Evolutionary conservation across 2,888 invertebrate species (phyloP), one percentile per base, ranked within the genome.

Genomic region (Agonopterix alstromeriana): DNA sequence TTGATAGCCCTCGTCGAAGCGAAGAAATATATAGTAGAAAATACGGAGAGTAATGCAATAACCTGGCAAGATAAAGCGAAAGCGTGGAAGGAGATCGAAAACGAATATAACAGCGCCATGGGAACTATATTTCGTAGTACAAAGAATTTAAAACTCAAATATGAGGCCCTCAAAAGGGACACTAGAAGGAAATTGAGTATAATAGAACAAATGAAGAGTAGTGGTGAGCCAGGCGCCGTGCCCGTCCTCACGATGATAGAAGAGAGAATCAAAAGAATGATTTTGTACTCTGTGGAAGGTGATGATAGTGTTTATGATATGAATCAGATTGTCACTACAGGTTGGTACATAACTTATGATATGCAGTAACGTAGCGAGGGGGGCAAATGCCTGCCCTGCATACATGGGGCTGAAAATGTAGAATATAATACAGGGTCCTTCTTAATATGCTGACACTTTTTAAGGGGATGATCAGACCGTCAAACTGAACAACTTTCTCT

Each of bases 61-160:
- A 51, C 54, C 17, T 53, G 53, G 51, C 47, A 48, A 9, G 49
- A 48, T 1, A 55, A 57, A 43, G 53, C 55, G 42, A 40, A 45
- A 10, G 50, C 51, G 0, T 58, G 58, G 58, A 46, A 51, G 8
- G 43, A 35, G 7, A 53, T 57, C 8, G 54, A 54, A 42, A 42
- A 8, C 7, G 45, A 40, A 17, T 57, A 53, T 27, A 55, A 57
- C 36, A 44, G 45, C n/a, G 5, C 45, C 3, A 8, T 43, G n/a
- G 46, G 12, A 0, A 42, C 35, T 1, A 35, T 14, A 4, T 52
- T 46, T 42, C 42, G 54, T 9, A 17, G 36, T 38, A 36, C 36
- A 3, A 56, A 52, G 42, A 40, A 43, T n/a, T 40, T 56, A 1
- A 54, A 52, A 41, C 1, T 50, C 8, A 56, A 56, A 47, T 54